Percentiles rank a stretch among this genome's conserved stretches.
phyloP scores from a whole-genome alignment of 1,140 invertebrate genomes.

The Solenopsis invicta region DNA sequence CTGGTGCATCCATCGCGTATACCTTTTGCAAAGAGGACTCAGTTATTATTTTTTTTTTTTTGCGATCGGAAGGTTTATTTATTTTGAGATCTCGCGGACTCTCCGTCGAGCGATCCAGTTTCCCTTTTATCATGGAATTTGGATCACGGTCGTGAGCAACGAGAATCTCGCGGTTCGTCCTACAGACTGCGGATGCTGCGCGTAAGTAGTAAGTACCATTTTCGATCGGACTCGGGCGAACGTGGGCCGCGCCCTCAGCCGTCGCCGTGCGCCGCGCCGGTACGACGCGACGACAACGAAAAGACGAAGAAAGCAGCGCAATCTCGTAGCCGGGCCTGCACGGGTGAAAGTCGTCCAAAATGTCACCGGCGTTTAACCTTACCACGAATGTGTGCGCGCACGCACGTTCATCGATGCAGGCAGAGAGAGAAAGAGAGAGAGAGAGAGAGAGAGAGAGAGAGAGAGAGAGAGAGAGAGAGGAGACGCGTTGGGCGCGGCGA shows the following conservation, averaged over 20 bases:
- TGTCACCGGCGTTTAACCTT: constrained; percentile 79
- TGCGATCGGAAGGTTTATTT: not conserved
- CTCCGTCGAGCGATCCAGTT: not conserved
- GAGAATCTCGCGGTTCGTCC: not conserved
- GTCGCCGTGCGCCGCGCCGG: too few species aligned
- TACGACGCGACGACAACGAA: constrained; percentile 50
- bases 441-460: not conserved
- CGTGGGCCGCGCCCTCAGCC: constrained; percentile 26
- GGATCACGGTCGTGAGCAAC: constrained; percentile 57
- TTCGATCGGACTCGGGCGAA: constrained; percentile 36
- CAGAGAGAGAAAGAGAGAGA: not conserved
- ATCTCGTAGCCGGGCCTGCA: constrained; percentile 47
- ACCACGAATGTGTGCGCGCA: constrained; percentile 56
- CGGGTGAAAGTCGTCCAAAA: constrained; percentile 79
- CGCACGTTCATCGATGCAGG: constrained; percentile 29
- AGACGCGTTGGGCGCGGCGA: constrained; percentile 47
- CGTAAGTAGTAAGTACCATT: constrained; percentile 49
- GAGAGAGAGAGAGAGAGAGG: not conserved
- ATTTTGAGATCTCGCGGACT: not conserved
- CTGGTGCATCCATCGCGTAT: too few species aligned
- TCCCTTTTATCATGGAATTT: constrained; percentile 41
- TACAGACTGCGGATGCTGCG: constrained; percentile 6
- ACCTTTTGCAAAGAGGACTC: not conserved
- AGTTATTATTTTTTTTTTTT: too few species aligned
- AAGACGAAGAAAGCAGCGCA: constrained; percentile 77